These are phyloP conservation scores for Plectropomus leopardus DNA, from an alignment of 2,113 vertebrate species.

Conservation along the genomic window DNA sequence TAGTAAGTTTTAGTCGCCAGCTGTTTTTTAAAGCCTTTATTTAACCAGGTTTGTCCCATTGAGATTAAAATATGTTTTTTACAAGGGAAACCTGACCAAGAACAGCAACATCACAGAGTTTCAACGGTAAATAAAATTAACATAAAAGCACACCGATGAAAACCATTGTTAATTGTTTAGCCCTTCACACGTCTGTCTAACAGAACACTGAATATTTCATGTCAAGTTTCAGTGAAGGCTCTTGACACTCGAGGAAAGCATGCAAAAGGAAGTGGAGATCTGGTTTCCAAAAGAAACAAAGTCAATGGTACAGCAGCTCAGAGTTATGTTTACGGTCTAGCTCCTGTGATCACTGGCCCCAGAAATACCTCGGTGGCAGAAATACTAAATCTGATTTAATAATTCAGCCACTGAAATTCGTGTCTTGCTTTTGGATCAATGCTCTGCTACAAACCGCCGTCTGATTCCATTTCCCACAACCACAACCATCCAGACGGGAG, in stretches of 20 bases:
- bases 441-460: not conserved
- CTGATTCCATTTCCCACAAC: not conserved
- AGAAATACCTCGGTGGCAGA: not conserved
- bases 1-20: too few species aligned
- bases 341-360: not conserved
- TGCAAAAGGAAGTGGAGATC: constrained; percentile 21
- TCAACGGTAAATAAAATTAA: too few species aligned
- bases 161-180: too few species aligned
- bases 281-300: constrained; percentile 14
- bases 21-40: too few species aligned
- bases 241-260: not conserved
- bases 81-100: too few species aligned
- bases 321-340: constrained; percentile 9
- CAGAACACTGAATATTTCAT: not conserved
- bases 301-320: not conserved
- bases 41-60: too few species aligned
- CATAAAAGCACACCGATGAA: too few species aligned
- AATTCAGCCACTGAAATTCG: not conserved
- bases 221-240: not conserved
- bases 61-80: too few species aligned
- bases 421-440: not conserved
- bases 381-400: not conserved
- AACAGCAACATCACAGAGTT: too few species aligned
- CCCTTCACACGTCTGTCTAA: too few species aligned
- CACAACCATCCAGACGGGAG: constrained; percentile 44